Percentiles rank a stretch among this genome's conserved stretches.
phyloP scores from a whole-genome alignment of 2,113 vertebrate species.

The Rhabdornis inornatus region DNA sequence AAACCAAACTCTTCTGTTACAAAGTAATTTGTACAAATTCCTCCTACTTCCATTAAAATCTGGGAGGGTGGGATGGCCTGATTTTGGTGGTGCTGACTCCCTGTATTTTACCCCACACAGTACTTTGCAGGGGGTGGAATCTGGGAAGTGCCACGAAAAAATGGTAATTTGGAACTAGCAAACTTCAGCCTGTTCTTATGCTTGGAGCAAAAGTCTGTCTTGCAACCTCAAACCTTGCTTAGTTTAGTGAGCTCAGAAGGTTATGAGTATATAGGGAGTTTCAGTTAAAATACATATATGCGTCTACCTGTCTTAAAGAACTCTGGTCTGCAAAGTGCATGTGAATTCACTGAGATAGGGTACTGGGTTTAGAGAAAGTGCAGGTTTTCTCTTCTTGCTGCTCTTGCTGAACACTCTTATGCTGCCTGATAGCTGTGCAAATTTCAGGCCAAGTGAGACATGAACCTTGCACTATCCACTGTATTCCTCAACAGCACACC shows the following conservation, averaged over 20 bases:
- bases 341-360: neutral
- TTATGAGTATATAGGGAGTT: neutral
- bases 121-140: neutral
- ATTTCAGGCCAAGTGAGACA: neutral
- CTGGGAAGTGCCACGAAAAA: neutral
- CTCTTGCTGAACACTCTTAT: neutral
- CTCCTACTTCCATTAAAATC: neutral
- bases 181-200: neutral
- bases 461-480: neutral
- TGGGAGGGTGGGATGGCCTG: neutral
- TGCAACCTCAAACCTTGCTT: neutral
- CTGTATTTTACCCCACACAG: fast-evolving
- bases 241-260: neutral
- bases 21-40: neutral
- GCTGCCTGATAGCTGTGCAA: neutral
- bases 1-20: neutral
- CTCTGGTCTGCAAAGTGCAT: neutral
- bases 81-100: neutral
- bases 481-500: neutral
- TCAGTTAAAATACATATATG: fast-evolving
- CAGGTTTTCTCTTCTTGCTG: neutral
- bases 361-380: neutral
- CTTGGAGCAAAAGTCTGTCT: neutral
- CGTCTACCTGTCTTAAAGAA: neutral
- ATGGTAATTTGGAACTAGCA: neutral